phyloP scores from a whole-genome alignment of 2,797 vertebrate genomes.

The Premnoplex brunnescens region DNA sequence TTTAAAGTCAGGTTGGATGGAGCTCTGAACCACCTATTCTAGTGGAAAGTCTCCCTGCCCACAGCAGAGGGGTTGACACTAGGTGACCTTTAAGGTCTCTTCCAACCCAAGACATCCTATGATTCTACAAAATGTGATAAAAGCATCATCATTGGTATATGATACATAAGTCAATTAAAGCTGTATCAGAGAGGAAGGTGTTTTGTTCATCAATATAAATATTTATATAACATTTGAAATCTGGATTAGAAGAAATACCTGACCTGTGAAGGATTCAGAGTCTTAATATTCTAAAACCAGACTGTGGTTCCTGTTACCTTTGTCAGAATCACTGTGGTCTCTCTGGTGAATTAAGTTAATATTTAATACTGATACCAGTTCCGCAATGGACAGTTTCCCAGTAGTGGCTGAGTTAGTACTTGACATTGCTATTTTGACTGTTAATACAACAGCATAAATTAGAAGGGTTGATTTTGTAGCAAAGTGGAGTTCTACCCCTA shows the following conservation, averaged over 20 bases:
- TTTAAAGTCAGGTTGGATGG: not conserved
- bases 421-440: not conserved
- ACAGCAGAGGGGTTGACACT: fast-evolving
- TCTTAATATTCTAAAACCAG: not conserved
- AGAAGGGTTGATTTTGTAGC: not conserved
- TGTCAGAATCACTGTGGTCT: not conserved
- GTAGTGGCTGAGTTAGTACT: not conserved
- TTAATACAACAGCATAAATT: not conserved
- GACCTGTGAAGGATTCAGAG: not conserved
- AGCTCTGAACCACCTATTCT: not conserved
- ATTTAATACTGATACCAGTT: not conserved
- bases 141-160: not conserved
- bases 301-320: not conserved
- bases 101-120: not conserved
- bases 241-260: not conserved
- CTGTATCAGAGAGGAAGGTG: not conserved
- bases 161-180: not conserved
- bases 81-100: not conserved
- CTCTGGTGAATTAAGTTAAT: not conserved
- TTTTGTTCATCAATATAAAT: not conserved
- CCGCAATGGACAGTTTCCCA: not conserved
- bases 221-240: not conserved
- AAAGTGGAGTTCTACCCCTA: not conserved
- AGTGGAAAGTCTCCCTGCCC: not conserved
- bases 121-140: not conserved